These are phyloP conservation scores for Porites cylindrica DNA, from an alignment of 92 coral and sea anemone species.

Conservation along the genomic window DNA sequence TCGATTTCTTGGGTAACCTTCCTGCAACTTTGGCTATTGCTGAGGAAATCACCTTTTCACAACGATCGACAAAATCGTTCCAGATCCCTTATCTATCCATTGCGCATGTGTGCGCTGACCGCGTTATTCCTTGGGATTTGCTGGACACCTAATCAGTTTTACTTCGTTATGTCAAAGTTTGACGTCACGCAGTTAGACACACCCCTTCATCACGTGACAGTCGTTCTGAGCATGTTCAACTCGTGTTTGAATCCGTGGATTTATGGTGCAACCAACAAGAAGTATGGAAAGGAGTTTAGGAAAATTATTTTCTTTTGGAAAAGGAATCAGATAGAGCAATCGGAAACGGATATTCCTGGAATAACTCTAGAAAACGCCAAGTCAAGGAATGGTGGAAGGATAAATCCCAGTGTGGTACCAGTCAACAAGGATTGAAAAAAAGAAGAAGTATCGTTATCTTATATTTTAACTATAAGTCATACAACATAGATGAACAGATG, in stretches of 20 bases:
- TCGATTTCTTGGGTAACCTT: constrained; percentile 42
- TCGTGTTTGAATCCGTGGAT: constrained; percentile 84
- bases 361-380: background rate
- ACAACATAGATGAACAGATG: too few species aligned
- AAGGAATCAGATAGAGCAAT: constrained; percentile 1
- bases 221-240: constrained; percentile 75
- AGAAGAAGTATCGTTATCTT: too few species aligned
- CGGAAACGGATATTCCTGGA: background rate
- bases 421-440: background rate
- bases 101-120: constrained; percentile 86
- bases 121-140: constrained; percentile 74
- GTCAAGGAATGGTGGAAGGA: background rate
- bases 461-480: too few species aligned
- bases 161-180: constrained; percentile 75
- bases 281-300: constrained; percentile 64
- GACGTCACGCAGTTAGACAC: constrained; percentile 61
- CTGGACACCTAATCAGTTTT: constrained; percentile 88
- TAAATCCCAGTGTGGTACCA: background rate
- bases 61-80: background rate
- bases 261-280: constrained; percentile 75
- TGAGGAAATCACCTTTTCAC: background rate
- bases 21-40: constrained; percentile 1
- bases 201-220: constrained; percentile 74
- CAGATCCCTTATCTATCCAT: constrained; percentile 21
- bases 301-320: constrained; percentile 27